Percentiles rank a stretch among this genome's conserved stretches.
Conservation (phyloP, 2,888 invertebrate genomes). For the Peribatodes rhomboidaria region DNA sequence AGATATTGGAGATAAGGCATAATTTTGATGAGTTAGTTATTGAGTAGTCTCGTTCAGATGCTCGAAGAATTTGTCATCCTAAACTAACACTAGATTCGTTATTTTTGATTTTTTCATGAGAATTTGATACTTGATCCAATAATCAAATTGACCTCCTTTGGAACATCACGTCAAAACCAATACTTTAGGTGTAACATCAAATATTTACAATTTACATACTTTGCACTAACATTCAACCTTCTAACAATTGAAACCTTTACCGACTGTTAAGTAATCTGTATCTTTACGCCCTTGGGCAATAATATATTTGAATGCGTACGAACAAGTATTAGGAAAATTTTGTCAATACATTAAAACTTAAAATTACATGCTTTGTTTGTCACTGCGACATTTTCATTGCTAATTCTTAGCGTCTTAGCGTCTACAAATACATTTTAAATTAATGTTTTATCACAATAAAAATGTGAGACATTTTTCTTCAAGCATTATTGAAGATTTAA, state of each 20-base stretch:
- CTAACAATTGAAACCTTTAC: constrained; percentile 1
- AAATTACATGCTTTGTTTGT: constrained; percentile 14
- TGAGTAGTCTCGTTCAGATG: too few relatives aligned
- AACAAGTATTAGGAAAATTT: constrained; percentile 13
- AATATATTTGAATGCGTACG: constrained; percentile 2
- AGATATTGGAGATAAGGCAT: too few relatives aligned
- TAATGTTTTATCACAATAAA: constrained; percentile 5
- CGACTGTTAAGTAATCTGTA: neutral
- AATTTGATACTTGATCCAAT: neutral
- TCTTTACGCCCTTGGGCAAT: constrained; percentile 6
- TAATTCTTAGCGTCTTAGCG: constrained; percentile 10
- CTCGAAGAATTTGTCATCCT: too few relatives aligned
- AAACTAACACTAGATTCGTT: too few relatives aligned
- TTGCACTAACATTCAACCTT: neutral
- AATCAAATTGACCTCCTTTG: neutral
- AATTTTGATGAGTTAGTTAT: too few relatives aligned
- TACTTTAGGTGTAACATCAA: constrained; percentile 7
- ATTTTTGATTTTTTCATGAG: too few relatives aligned
- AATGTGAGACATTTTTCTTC: neutral
- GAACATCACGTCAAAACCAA: neutral
- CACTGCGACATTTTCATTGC: constrained; percentile 17
- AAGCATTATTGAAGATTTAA: neutral
- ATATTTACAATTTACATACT: constrained; percentile 15
- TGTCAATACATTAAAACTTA: constrained; percentile 1
- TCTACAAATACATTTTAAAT: neutral